These are phyloP conservation scores for Illadopsis cleaveri DNA, from an alignment of 2,113 vertebrate species.

Conservation along the genomic window DNA sequence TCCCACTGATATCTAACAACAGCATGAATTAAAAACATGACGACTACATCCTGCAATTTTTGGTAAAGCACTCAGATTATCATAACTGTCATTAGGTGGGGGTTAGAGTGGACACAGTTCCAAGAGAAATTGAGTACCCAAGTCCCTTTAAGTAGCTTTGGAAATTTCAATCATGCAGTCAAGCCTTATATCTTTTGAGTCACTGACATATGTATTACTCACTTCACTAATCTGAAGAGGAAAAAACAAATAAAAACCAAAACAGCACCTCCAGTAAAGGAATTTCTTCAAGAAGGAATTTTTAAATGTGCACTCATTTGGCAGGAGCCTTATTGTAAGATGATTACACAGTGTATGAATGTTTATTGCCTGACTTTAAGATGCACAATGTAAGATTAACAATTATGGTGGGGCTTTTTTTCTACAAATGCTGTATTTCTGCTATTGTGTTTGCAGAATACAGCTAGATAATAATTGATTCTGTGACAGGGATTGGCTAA, in stretches of 20 bases:
- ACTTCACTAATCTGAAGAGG: conserved; percentile 52
- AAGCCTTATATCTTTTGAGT: background rate
- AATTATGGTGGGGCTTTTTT: conserved; percentile 22
- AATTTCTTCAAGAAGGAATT: conserved; percentile 63
- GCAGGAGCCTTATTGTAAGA: conserved; percentile 66
- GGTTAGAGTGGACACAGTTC: background rate
- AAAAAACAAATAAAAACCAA: conserved; percentile 68
- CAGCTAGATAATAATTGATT: conserved; percentile 83
- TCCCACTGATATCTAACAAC: background rate
- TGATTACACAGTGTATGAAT: conserved; percentile 71
- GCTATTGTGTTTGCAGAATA: conserved; percentile 78
- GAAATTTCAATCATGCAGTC: background rate
- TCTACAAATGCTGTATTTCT: conserved; percentile 76
- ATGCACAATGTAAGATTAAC: conserved; percentile 74
- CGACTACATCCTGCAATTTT: background rate
- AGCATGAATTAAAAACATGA: background rate
- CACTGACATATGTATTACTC: conserved; percentile 29
- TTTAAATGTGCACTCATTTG: conserved; percentile 72
- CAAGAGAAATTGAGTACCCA: background rate
- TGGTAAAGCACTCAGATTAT: background rate
- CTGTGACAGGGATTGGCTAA: conserved; percentile 82
- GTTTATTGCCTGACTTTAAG: conserved; percentile 75
- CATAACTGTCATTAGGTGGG: background rate
- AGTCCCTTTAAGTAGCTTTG: background rate
- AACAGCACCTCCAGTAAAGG: background rate